Evolutionary conservation across 2,888 invertebrate genomes (phyloP).

Genomic region (Orgyia antiqua): DNA sequence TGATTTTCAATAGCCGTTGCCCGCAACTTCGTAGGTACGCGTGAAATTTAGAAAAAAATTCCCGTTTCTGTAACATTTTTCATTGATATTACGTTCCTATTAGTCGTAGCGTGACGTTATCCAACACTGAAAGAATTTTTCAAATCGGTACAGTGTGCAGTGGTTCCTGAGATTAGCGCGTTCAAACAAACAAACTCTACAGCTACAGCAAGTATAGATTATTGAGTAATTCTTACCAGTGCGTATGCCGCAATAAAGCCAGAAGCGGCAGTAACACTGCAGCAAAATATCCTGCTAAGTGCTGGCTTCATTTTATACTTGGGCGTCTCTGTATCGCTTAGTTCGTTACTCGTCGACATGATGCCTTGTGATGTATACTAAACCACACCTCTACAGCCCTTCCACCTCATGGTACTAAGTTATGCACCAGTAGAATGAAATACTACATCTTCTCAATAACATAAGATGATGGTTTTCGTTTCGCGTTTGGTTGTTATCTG

Average conservation of each 20-base stretch:
- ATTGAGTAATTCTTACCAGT: constrained; percentile 53
- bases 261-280: constrained; percentile 71
- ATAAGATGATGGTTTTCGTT: constrained; percentile 40
- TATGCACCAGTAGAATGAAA: constrained; percentile 18
- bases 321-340: constrained; percentile 51
- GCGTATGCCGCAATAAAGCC: constrained; percentile 74
- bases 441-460: constrained; percentile 48
- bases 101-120: too few relatives aligned
- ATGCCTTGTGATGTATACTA: too few relatives aligned
- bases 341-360: constrained; percentile 62
- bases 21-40: too few relatives aligned
- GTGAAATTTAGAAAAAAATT: too few relatives aligned
- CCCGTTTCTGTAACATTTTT: too few relatives aligned
- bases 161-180: too few relatives aligned
- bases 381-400: not conserved
- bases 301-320: constrained; percentile 68
- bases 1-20: too few relatives aligned
- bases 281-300: constrained; percentile 66
- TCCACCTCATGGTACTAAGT: constrained; percentile 7
- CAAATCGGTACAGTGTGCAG: too few relatives aligned
- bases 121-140: too few relatives aligned
- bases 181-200: too few relatives aligned
- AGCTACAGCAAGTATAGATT: too few relatives aligned
- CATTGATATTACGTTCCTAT: too few relatives aligned
- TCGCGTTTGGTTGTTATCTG: constrained; percentile 10